Base-by-base conservation (phyloP, 2,888 invertebrate species). In the Blastobasis lacticolella region DNA sequence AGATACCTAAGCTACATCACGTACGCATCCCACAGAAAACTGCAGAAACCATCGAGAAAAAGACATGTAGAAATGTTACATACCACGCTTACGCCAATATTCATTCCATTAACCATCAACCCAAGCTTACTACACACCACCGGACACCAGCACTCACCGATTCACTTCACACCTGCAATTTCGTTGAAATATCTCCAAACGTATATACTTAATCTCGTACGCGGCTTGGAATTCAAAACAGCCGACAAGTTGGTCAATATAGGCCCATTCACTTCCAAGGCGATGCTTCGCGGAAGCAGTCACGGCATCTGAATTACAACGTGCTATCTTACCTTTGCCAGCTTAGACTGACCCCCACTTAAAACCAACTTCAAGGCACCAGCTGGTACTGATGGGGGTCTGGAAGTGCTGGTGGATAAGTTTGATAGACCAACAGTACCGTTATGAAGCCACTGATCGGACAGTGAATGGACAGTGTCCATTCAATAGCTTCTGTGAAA, bases 261-360 rank as follows among this genome's bases (percentile, higher is more conserved):
- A 60, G 59, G 60, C 60, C 67, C 64, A 69, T 65, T 66, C 67
- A 67, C 69, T 71, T 67, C 64, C 71, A 74, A 62, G 66, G 68
- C 73, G 74, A 67, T 55, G 67, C 61, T 86, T 84, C 86, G 79
- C 74, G 84, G 86, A 86, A 86, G 81, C 78, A 54, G 48, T 60
- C 58, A 83, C 85, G 81, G 75, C 74, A 71, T 69, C 63, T 78
- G 86, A 81, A 86, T 86, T 74, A 75, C 79, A 85, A 86, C 81
- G 81, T 70, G 72, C 75, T 73, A 74, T 82, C 81, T 77, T 75
- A 73, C 67, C 61, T 54, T 52, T 54, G 53, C 78, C 65, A 68
- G 10, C 45, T 23, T 51, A 50, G 5, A 10, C 49, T 53, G 72
- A 62, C 49, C 71, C 63, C 42, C 1, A 23, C 2, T 3, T 23